A percentile compares a stretch with the other conserved stretches of the same genome.
These are phyloP conservation scores for Aspidoscelis tigris DNA, from an alignment of 2,113 vertebrate species.

Conservation along the genomic window DNA sequence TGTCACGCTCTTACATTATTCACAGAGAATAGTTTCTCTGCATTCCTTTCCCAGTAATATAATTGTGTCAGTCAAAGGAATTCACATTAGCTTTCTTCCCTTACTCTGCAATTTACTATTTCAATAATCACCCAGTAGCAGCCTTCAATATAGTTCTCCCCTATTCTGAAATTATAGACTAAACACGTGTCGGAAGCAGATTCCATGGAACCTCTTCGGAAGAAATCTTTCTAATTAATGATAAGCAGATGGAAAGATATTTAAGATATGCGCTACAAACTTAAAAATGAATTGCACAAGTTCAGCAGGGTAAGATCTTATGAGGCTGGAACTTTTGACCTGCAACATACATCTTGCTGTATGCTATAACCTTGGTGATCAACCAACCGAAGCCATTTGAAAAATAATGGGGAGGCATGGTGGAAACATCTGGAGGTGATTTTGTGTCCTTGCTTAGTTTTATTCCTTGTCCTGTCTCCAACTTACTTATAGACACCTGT, in stretches of 20 bases:
- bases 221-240: not conserved
- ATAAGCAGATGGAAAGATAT: not conserved
- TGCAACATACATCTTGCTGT: not conserved
- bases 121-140: not conserved
- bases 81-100: not conserved
- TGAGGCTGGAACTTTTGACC: not conserved
- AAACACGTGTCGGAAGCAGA: not conserved
- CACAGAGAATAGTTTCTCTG: not conserved
- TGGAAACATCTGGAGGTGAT: not conserved
- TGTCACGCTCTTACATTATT: slow-evolving; percentile 5
- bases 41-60: not conserved
- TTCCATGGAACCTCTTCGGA: not conserved
- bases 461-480: too few relatives aligned
- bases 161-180: not conserved
- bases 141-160: not conserved
- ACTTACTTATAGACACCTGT: too few relatives aligned
- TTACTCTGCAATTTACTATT: fast-evolving
- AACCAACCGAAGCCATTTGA: not conserved
- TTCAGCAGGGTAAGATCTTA: not conserved
- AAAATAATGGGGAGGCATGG: not conserved
- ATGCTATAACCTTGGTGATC: too few relatives aligned
- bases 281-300: not conserved
- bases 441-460: too few relatives aligned
- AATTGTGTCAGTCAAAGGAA: fast-evolving
- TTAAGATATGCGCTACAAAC: not conserved